phyloP scores from a whole-genome alignment of 2,888 invertebrate species.

The Steinernema hermaphroditum region DNA sequence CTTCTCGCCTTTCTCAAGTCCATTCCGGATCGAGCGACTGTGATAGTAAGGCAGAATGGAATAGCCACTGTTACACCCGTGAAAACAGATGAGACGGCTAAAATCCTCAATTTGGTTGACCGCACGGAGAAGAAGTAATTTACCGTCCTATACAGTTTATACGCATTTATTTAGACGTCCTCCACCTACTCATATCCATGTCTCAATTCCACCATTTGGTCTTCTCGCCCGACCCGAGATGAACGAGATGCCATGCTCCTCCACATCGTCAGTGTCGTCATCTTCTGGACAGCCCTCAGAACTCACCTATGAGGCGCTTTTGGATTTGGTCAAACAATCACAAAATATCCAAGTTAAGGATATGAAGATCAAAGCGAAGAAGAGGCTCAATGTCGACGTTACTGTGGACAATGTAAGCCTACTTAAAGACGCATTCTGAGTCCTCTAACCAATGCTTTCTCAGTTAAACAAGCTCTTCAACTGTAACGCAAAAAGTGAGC shows the following conservation, averaged over 20 bases:
- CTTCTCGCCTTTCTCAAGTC: background rate
- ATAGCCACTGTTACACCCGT: background rate
- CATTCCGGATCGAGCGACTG: background rate
- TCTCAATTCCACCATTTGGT: no score
- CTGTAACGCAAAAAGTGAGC: background rate
- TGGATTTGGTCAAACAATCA: slow-evolving; percentile 7
- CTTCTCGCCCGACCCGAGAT: no score
- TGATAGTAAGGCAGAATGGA: background rate
- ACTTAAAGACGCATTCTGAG: background rate
- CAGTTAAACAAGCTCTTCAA: slow-evolving; percentile 1
- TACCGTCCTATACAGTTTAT: no score
- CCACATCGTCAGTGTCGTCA: no score
- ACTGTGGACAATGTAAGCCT: background rate
- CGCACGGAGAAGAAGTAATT: background rate
- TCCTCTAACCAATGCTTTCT: background rate
- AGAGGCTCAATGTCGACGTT: background rate
- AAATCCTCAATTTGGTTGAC: background rate
- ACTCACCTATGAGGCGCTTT: slow-evolving; percentile 1
- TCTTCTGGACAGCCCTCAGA: background rate
- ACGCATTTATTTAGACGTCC: no score
- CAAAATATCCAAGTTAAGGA: background rate
- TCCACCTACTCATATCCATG: no score
- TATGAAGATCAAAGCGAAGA: slow-evolving; percentile 9
- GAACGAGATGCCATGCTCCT: no score
- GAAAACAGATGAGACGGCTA: background rate